A percentile compares a stretch with the other conserved stretches of the same genome.
Evolutionary conservation across 2,113 vertebrate species (phyloP).

Genomic region (Melanerpes formicivorus): DNA sequence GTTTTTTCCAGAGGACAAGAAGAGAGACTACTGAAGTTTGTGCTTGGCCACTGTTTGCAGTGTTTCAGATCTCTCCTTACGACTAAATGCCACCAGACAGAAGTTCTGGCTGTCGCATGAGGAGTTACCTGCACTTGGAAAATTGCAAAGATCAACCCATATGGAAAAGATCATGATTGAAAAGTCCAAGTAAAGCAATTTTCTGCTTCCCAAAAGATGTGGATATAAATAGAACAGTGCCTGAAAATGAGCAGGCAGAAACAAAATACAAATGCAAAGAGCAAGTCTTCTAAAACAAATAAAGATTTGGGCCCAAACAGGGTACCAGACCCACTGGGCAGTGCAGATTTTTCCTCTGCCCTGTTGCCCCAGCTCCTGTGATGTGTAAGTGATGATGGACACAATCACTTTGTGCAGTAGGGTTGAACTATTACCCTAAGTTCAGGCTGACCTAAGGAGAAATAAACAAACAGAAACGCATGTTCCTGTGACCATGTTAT

Average conservation of each 20-base stretch:
- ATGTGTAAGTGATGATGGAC: neutral
- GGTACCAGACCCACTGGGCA: neutral
- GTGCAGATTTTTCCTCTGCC: neutral
- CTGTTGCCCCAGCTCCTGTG: neutral
- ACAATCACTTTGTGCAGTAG: neutral
- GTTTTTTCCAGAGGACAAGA: neutral
- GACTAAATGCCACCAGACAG: neutral
- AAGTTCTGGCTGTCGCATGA: neutral
- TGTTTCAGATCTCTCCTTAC: neutral
- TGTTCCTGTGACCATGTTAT: fast-evolving
- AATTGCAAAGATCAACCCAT: conserved; percentile 9
- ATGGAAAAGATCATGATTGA: conserved; percentile 54
- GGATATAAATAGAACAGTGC: conserved; percentile 37
- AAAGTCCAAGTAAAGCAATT: conserved; percentile 57
- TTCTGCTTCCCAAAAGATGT: conserved; percentile 55
- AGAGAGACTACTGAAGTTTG: neutral
- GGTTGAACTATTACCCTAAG: neutral
- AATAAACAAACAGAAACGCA: neutral
- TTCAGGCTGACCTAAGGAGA: neutral
- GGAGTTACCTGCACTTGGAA: conserved; percentile 40
- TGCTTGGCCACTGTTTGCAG: neutral
- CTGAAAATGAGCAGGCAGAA: conserved; percentile 54
- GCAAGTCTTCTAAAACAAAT: neutral
- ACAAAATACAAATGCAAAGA: neutral
- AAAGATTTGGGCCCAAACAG: neutral